Percentiles rank a stretch among this genome's conserved stretches.
These are phyloP conservation scores for Syngnathoides biaculeatus DNA, from an alignment of 2,113 vertebrate genomes.

Conservation along the genomic window DNA sequence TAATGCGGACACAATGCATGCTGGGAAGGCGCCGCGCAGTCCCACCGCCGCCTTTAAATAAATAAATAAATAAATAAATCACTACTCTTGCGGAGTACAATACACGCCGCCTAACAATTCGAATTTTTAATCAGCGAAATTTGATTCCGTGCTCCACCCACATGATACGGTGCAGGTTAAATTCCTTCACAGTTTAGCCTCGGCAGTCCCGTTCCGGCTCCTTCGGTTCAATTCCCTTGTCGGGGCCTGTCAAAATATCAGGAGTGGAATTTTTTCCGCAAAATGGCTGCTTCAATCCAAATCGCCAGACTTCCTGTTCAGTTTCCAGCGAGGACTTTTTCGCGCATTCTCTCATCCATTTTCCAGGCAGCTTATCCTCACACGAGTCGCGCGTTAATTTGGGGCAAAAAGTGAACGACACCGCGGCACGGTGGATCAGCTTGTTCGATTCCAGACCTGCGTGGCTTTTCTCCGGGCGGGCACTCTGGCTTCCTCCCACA, in stretches of 20 bases:
- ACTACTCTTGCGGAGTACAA: constrained; percentile 27
- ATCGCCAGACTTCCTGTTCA: background rate
- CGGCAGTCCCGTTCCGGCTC: background rate
- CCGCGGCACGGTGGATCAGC: too few relatives aligned
- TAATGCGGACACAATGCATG: constrained; percentile 70
- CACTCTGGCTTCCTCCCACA: too few relatives aligned
- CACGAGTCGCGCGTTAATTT: too few relatives aligned
- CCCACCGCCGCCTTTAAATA: constrained; percentile 38
- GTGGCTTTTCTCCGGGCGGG: too few relatives aligned
- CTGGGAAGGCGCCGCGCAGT: constrained; percentile 53
- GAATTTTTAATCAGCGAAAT: background rate
- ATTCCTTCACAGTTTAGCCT: background rate
- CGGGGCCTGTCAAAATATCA: too few relatives aligned
- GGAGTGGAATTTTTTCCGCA: background rate
- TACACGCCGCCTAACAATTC: background rate
- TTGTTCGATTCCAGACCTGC: too few relatives aligned
- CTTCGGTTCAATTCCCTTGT: background rate
- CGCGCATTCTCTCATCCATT: too few relatives aligned
- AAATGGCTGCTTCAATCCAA: background rate
- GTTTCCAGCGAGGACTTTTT: background rate
- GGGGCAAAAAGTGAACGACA: too few relatives aligned
- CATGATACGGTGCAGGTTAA: background rate
- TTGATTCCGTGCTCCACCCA: background rate
- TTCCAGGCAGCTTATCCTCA: too few relatives aligned
- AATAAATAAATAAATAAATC: too few relatives aligned